Evolutionary conservation across 2,888 invertebrate species (phyloP).

Genomic region (Prosapia bicincta): DNA sequence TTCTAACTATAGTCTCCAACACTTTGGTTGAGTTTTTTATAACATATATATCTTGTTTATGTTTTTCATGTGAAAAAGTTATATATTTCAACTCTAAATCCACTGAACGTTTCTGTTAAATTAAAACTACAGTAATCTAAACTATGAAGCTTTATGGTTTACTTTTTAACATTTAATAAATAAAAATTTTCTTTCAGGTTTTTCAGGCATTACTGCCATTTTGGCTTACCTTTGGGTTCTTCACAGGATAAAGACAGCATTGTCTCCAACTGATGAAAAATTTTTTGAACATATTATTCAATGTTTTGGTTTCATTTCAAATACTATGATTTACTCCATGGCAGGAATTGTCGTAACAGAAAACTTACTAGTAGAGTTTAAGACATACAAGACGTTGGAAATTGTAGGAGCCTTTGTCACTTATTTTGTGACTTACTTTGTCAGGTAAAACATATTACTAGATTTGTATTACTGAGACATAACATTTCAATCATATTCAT

Average conservation of each 20-base stretch:
- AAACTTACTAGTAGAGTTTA: neutral
- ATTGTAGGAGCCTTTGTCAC: neutral
- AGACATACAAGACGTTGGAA: neutral
- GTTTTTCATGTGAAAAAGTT: too few species aligned
- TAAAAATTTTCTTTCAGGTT: neutral
- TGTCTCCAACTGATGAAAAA: neutral
- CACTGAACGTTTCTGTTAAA: too few species aligned
- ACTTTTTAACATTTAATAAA: too few species aligned
- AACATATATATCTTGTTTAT: too few species aligned
- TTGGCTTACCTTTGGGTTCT: neutral
- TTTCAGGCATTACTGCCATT: neutral
- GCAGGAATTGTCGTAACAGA: neutral
- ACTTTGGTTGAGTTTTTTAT: too few species aligned
- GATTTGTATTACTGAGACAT: too few species aligned
- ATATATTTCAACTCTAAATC: too few species aligned
- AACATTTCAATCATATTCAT: too few species aligned
- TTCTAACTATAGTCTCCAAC: too few species aligned
- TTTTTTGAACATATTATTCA: neutral
- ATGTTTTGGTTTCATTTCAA: neutral
- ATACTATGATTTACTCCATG: neutral
- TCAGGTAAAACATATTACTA: neutral
- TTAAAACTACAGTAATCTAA: too few species aligned
- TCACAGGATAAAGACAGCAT: neutral
- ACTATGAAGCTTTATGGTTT: too few species aligned
- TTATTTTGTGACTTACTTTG: neutral